Base-by-base conservation (phyloP, 37 sponge, comb jelly and placozoan species). In the Eunapius fragilis region DNA sequence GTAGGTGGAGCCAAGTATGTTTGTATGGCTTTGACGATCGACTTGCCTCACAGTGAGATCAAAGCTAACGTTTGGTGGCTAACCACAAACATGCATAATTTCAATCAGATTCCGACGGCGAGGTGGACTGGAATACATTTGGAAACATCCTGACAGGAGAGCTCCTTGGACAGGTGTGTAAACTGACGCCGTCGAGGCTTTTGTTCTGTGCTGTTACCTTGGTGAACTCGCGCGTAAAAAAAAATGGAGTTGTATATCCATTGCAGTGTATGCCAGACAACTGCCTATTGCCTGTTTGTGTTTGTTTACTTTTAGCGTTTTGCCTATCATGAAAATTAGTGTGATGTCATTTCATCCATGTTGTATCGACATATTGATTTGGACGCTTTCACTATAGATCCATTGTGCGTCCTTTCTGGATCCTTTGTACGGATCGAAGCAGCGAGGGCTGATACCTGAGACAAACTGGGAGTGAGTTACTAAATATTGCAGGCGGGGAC, bases 141-240 rank as follows among this genome's bases (percentile, higher is more conserved):
- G 93, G 86, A 17, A 92, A 89, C 34, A 85, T 92, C 37, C 69
- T 92, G 24, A 78, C 86, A 14, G 93, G 89, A 10, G 82, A 67
- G 33, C 19, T 92, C 0, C 28, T 89, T 24, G 93, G 89, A 78
- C 89, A 92, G 86, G 93, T 92, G n/a, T n/a, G n/a, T n/a, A n/a
- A n/a, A n/a, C n/a, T n/a, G n/a, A n/a, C n/a, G n/a, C n/a, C n/a
- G n/a, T n/a, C n/a, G n/a, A n/a, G n/a, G n/a, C n/a, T n/a, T n/a
- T n/a, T n/a, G n/a, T n/a, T n/a, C n/a, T n/a, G n/a, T n/a, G n/a
- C n/a, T n/a, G n/a, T n/a, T n/a, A n/a, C n/a, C n/a, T n/a, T n/a
- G n/a, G n/a, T n/a, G n/a, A n/a, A n/a, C n/a, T n/a, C n/a, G n/a
- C n/a, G n/a, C n/a, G n/a, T n/a, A n/a, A n/a, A n/a, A n/a, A n/a